Base-by-base conservation (phyloP, 1,140 invertebrate species). In the Penaeus vannamei region DNA sequence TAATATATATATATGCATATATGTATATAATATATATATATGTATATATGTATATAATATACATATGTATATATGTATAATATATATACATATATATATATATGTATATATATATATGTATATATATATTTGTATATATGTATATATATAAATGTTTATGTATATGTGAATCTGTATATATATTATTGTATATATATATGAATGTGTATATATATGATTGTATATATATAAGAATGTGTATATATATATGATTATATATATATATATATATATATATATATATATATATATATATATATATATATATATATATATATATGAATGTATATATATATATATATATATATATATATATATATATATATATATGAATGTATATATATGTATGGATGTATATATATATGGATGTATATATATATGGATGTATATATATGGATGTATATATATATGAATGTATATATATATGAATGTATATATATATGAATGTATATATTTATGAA, bases 31-130 rank as follows among this genome's bases (percentile, higher is more conserved):
- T n/a, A n/a, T 36, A 36, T 36, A 36, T 36, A 36, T 5, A 36
- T 36, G 5, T 36, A 36, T 36, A 36, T 36, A 36, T 36, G 5
- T 36, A 36, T 36, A 36, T 5, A 36, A 36, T 36, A 36, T 36
- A 36, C 5, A 36, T 36, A 36, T 36, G 5, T 5, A 36, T 36
- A 36, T 36, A 36, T 36, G 5, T 36, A 36, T 36, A n/a, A 23
- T 46, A n/a, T 62, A 26, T 61, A 83, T 83, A 83, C n/a, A 59
- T 83, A 83, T 83, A 83, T 83, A 83, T 83, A 83, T 60, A 83
- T 60, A 83, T 60, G 60, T 60, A 83, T 83, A 83, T 61, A 83
- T 60, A 83, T 83, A 83, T 83, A 83, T 83, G 60, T n/a, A 83
- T n/a, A 83, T 60, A 83, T 60, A 83, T 60, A 83, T 69, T 14